A percentile compares a stretch with the other conserved stretches of the same genome.
Evolutionary conservation across 37 sponge, comb jelly and placozoan species (phyloP).

Genomic region (Aplysina aerophoba): DNA sequence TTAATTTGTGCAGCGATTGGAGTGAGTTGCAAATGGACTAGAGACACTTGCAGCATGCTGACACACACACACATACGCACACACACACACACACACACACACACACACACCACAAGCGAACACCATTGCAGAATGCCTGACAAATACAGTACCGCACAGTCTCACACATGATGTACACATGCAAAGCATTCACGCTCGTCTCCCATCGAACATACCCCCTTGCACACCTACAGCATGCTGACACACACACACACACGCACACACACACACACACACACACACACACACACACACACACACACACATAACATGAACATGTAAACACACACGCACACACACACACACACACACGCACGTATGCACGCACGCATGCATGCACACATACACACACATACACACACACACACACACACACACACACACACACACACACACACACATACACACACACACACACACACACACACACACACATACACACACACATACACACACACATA

Average conservation of each 20-base stretch:
- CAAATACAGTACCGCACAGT: neutral
- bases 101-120: neutral
- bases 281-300: neutral
- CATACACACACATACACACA: conserved; percentile 37
- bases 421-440: no score
- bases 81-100: conserved; percentile 14
- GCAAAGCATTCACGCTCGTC: neutral
- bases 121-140: neutral
- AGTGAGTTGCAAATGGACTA: no score
- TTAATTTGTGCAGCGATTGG: no score
- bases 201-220: neutral
- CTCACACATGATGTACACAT: neutral
- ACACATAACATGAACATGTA: neutral
- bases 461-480: conserved; percentile 31
- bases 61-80: neutral
- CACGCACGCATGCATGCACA: conserved; percentile 51
- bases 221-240: neutral
- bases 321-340: conserved; percentile 45
- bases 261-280: no score
- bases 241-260: no score
- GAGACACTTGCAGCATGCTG: no score
- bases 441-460: conserved; percentile 39
- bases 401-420: no score
- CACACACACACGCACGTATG: conserved; percentile 39
- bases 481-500: conserved; percentile 21